Conservation (phyloP, 2,113 vertebrate genomes). For the Sceloporus undulatus region DNA sequence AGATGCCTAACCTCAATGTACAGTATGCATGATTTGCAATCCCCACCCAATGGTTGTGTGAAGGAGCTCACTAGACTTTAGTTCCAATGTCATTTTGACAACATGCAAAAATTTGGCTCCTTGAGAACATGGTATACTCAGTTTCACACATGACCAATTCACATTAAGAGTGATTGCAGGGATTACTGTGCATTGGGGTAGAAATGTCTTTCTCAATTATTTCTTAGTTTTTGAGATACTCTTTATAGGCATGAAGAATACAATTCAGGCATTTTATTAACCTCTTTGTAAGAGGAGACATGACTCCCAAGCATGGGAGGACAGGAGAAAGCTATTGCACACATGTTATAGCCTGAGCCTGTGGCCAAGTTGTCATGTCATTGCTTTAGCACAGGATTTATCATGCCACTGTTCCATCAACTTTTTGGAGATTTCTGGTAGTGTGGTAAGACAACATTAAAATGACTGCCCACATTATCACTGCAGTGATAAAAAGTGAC, state of each 20-base stretch:
- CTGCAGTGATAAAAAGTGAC: background rate
- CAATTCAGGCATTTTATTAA: constrained; percentile 26
- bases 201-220: constrained; percentile 1
- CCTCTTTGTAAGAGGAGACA: constrained; percentile 28
- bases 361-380: background rate
- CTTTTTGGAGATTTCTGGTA: background rate
- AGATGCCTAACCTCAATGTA: background rate
- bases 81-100: background rate
- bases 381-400: background rate
- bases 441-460: background rate
- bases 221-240: constrained; percentile 62
- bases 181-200: background rate
- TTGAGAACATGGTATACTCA: background rate
- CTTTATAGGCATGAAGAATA: constrained; percentile 43
- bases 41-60: background rate
- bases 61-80: background rate
- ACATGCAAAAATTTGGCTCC: background rate
- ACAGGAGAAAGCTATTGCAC: background rate
- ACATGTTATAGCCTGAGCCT: background rate
- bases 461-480: background rate
- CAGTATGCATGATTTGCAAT: background rate
- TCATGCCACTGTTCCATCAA: background rate
- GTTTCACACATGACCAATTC: background rate
- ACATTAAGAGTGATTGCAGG: background rate
- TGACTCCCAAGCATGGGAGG: background rate